Base-by-base conservation (phyloP, 2,113 vertebrate genomes). In the Larimichthys polyactis region DNA sequence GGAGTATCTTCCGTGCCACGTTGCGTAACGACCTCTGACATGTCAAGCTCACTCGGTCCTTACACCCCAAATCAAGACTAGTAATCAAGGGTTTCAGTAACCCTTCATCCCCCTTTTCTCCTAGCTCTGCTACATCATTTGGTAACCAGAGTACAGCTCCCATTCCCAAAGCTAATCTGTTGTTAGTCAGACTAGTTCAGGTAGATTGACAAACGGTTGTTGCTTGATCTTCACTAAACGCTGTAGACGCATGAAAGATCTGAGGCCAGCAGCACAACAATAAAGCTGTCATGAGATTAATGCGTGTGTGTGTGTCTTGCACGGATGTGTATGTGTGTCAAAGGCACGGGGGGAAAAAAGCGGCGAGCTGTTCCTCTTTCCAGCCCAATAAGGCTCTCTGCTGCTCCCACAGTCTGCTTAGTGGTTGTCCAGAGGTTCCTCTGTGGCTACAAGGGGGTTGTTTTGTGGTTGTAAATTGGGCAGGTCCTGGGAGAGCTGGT, bases 401-500 rank as follows among this genome's bases (percentile, higher is more conserved):
- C 79, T 81, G 69, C 85, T 92, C 88, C 87, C 89, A 78, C 11
- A 5, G 81, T 87, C 81, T 54, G 78, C 62, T 84, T 66, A 69
- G 90, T 71, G 90, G 86, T 89, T 83, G 82, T 86, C 91, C 89
- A 83, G 81, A 87, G 87, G 87, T 89, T 93, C 75, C 86, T 93
- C 80, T 78, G 92, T 79, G 93, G 92, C 80, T 90, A 40, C 81
- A 83, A 89, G 86, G 85, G 77, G 88, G 89, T 87, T 93, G 92
- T 94, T 93, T 93, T 87, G 91, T 89, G 91, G 87, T 93, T 90
- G 90, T 89, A 92, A 93, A 92, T 92, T 92, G 91, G 91, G 87
- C 85, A 65, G 86, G 90, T 85, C 90, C 87, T 88, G 78, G 27
- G 93, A 94, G 92, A 91, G 84, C 80, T 71, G 48, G 48, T 89